phyloP scores from a whole-genome alignment of 2,888 invertebrate genomes.

The Ormyrus pomaceus region DNA sequence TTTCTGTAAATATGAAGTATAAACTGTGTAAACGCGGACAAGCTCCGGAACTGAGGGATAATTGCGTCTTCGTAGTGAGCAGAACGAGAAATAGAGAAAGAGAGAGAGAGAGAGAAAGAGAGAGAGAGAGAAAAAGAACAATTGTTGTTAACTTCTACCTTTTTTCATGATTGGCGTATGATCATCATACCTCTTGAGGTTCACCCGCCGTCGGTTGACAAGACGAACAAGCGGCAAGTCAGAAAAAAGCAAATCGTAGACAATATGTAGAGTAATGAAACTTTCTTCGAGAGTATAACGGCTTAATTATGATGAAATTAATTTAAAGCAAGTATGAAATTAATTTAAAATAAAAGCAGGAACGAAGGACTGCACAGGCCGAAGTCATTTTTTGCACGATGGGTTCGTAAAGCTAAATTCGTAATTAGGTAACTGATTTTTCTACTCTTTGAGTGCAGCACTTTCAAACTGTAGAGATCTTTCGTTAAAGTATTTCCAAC shows the following conservation, averaged over 20 bases:
- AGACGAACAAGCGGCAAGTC: neutral
- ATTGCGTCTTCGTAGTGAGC: conserved; percentile 26
- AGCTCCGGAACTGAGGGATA: conserved; percentile 33
- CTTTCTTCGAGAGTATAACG: neutral
- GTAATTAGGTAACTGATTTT: too few relatives aligned
- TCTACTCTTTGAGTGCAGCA: too few relatives aligned
- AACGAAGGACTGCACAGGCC: neutral
- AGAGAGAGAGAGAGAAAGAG: too few relatives aligned
- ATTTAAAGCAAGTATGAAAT: too few relatives aligned
- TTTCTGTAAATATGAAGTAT: conserved; percentile 48
- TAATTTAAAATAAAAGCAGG: neutral
- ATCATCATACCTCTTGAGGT: neutral
- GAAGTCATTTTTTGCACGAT: conserved; percentile 16
- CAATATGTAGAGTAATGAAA: conserved; percentile 46
- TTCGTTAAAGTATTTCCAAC: neutral
- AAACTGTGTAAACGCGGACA: conserved; percentile 23
- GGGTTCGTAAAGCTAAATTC: neutral
- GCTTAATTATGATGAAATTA: too few relatives aligned
- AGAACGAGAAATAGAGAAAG: conserved; percentile 15
- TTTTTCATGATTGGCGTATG: neutral
- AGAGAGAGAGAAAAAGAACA: neutral
- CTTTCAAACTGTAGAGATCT: neutral
- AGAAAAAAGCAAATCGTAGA: conserved; percentile 28
- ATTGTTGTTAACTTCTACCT: conserved; percentile 31
- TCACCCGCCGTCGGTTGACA: neutral